Conservation (phyloP, 2,888 invertebrate species). For the Aelia acuminata region DNA sequence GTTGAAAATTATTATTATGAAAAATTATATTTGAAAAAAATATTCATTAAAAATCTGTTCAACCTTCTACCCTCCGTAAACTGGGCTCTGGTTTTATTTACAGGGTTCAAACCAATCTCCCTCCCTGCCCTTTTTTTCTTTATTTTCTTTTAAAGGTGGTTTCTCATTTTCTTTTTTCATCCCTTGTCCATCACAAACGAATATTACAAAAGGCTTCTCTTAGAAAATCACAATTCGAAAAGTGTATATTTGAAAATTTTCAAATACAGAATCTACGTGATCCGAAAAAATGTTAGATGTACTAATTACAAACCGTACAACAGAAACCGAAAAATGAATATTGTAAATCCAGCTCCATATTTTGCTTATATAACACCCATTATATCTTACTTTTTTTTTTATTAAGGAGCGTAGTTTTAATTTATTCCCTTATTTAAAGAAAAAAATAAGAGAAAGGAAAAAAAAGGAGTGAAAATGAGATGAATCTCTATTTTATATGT, state of each 20-base stretch:
- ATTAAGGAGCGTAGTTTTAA: no score
- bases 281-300: no score
- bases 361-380: no score
- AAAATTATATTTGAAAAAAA: not conserved
- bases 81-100: not conserved
- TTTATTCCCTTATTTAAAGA: no score
- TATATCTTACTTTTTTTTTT: no score
- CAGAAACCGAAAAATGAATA: no score
- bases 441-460: no score
- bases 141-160: conserved; percentile 4
- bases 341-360: no score
- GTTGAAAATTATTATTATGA: not conserved
- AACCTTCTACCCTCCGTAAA: not conserved
- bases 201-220: not conserved
- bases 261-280: not conserved
- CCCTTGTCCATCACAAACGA: not conserved
- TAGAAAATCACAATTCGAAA: not conserved
- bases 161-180: conserved; percentile 12
- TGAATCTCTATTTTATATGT: no score
- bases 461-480: no score
- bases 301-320: no score
- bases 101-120: conserved; percentile 33
- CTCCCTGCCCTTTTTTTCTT: not conserved
- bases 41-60: conserved; percentile 14
- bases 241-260: not conserved